Conservation (phyloP, 2,888 invertebrate species). For the Agrotis segetum region DNA sequence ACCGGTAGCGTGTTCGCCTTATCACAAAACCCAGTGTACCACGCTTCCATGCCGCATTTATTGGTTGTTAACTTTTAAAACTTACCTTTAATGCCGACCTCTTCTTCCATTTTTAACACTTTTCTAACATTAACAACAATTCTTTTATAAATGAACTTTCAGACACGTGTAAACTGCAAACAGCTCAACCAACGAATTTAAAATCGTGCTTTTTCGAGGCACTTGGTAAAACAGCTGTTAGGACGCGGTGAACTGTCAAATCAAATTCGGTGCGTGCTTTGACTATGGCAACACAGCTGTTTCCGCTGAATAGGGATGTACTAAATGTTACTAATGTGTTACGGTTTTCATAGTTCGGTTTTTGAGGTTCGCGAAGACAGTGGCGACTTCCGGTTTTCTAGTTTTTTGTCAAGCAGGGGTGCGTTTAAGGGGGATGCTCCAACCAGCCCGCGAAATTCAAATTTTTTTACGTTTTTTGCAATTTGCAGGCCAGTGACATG, state of each 20-base stretch:
- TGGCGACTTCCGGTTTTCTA: too few relatives aligned
- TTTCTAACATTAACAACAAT: constrained; percentile 52
- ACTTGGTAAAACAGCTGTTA: constrained; percentile 87
- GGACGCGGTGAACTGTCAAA: constrained; percentile 87
- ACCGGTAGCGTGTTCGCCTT: constrained; percentile 62
- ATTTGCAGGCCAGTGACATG: too few relatives aligned
- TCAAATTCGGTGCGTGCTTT: constrained; percentile 77
- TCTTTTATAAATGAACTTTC: constrained; percentile 62
- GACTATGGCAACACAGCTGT: constrained; percentile 73
- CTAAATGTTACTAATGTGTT: constrained; percentile 7
- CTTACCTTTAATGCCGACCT: constrained; percentile 80
- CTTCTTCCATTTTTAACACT: constrained; percentile 81
- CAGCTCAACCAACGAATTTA: constrained; percentile 70
- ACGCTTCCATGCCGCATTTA: constrained; percentile 61
- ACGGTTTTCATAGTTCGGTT: constrained; percentile 23
- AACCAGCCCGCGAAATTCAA: too few relatives aligned
- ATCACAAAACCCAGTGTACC: constrained; percentile 51
- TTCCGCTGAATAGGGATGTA: constrained; percentile 61
- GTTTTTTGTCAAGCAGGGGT: too few relatives aligned
- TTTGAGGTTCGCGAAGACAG: too few relatives aligned
- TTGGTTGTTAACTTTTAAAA: constrained; percentile 52
- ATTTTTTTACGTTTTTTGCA: too few relatives aligned
- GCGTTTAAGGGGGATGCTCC: too few relatives aligned
- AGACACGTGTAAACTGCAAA: constrained; percentile 83
- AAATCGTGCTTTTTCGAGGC: constrained; percentile 76